Base-by-base conservation (phyloP, 2,888 invertebrate species). In the Rhamphomyia laevipes region DNA sequence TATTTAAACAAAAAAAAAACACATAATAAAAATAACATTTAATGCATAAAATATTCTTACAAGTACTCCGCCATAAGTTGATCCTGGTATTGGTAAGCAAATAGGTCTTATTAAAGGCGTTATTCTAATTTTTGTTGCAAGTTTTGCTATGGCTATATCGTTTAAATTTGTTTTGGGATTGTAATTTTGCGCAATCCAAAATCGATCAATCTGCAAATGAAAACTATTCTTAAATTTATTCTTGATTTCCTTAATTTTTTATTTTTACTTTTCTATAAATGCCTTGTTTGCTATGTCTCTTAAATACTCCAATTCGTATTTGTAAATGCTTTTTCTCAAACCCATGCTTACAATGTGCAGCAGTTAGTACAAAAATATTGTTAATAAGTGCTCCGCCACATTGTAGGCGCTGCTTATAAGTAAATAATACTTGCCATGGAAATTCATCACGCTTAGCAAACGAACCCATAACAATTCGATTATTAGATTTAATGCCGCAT, bases 391-490 rank as follows among this genome's bases (percentile, higher is more conserved):
- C 45, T 21, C 48, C 53, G 9, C 47, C 50, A 47, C 53, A 53
- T 13, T 43, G 49, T 18, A 48, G 51, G 9, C 48, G 41, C 13
- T n/a, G 4, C 2, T 13, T 13, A 23, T 56, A 56, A 58, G 77
- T 63, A 31, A 85, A 65, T 46, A 78, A 73, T 0, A 76, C 78
- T 75, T 84, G 80, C 55, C 56, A 86, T 1, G 82, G 82, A 47
- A 51, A 53, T 38, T 53, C 51, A 40, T 51, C 51, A 15, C 78
- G 75, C 63, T 77, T 73, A 1, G 84, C 82, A 63, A 81, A 82
- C 16, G 77, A 73, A 1, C 86, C 86, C 6, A 84, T 85, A 1
- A 85, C 82, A 49, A 86, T 84, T 43, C 84, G 76, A 5, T 30
- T 44, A 10, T 78, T 80, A 48, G 79, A 78, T 1, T 80, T 73